These are phyloP conservation scores for Pimephales promelas DNA, from an alignment of 2,113 vertebrate species.

Conservation along the genomic window DNA sequence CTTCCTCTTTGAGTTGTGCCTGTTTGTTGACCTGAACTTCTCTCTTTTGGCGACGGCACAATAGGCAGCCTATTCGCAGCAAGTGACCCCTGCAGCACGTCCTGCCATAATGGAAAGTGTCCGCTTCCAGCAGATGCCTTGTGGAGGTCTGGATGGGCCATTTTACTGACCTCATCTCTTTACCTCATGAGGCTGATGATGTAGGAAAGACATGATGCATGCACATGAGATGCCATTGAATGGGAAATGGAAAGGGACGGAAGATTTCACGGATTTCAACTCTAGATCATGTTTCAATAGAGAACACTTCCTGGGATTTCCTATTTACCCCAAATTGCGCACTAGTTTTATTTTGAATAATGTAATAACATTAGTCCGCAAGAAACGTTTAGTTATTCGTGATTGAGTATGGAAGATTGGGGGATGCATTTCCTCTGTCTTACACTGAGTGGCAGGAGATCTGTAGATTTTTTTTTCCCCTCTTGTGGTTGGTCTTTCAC, in stretches of 20 bases:
- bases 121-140: slow-evolving; percentile 58
- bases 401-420: slow-evolving; percentile 49
- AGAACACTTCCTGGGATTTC: not conserved
- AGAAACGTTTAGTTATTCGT: not conserved
- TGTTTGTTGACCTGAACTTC: slow-evolving; percentile 61
- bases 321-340: not conserved
- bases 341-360: not conserved
- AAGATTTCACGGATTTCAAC: slow-evolving; percentile 11
- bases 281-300: not conserved
- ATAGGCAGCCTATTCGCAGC: slow-evolving; percentile 56
- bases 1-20: slow-evolving; percentile 33
- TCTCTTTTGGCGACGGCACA: slow-evolving; percentile 61
- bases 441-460: slow-evolving; percentile 74
- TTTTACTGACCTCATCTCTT: slow-evolving; percentile 52
- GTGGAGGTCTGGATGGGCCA: slow-evolving; percentile 55
- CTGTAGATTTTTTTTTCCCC: slow-evolving; percentile 71
- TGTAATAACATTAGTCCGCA: not conserved
- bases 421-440: slow-evolving; percentile 65
- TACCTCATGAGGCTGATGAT: slow-evolving; percentile 30
- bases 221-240: not conserved
- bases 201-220: not conserved
- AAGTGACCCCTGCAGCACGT: slow-evolving; percentile 59
- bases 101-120: slow-evolving; percentile 59
- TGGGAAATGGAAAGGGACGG: not conserved
- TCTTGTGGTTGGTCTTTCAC: slow-evolving; percentile 75